Percentiles rank a stretch among this genome's conserved stretches.
phyloP scores from a whole-genome alignment of 2,888 invertebrate species.

The Drosophila sordidapex region DNA sequence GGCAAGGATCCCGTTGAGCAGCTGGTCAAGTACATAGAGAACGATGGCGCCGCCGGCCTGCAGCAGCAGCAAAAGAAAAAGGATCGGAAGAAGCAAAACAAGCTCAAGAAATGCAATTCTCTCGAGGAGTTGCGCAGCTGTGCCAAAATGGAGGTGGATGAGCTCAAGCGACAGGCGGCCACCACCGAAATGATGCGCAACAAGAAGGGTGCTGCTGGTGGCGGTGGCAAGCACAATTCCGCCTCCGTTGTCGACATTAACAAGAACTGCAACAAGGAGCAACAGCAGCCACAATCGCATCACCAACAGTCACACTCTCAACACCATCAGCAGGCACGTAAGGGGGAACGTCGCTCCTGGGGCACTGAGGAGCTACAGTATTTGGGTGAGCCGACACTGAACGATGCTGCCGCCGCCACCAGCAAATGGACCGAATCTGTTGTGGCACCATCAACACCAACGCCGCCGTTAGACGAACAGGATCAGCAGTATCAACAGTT shows the following conservation, averaged over 20 bases:
- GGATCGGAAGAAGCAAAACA: constrained; percentile 85
- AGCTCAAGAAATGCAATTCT: constrained; percentile 90
- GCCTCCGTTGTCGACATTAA: constrained; percentile 78
- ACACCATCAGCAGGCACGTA: constrained; percentile 47
- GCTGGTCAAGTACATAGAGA: constrained; percentile 92
- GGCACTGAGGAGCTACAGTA: constrained; percentile 88
- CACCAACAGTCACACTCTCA: constrained; percentile 15
- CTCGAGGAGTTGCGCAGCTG: constrained; percentile 91
- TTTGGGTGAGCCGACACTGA: constrained; percentile 70
- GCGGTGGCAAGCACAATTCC: constrained; percentile 71
- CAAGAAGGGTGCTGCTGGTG: constrained; percentile 43
- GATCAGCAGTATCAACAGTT: constrained; percentile 2
- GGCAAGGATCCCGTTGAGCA: constrained; percentile 91
- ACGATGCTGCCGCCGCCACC: constrained; percentile 4
- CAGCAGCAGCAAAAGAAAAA: constrained; percentile 85
- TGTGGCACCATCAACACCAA: constrained; percentile 20
- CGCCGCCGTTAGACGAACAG: constrained; percentile 20
- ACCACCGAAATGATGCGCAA: constrained; percentile 83
- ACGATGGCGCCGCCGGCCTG: constrained; percentile 77
- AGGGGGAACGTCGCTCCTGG: constrained; percentile 88
- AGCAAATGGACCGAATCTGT: constrained; percentile 25
- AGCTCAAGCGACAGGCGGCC: constrained; percentile 83
- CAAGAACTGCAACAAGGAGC: constrained; percentile 70
- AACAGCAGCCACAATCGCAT: constrained; percentile 28
- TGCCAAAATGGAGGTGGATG: constrained; percentile 90